Conservation (phyloP, 2,888 invertebrate genomes). For the Galerucella calmariensis region DNA sequence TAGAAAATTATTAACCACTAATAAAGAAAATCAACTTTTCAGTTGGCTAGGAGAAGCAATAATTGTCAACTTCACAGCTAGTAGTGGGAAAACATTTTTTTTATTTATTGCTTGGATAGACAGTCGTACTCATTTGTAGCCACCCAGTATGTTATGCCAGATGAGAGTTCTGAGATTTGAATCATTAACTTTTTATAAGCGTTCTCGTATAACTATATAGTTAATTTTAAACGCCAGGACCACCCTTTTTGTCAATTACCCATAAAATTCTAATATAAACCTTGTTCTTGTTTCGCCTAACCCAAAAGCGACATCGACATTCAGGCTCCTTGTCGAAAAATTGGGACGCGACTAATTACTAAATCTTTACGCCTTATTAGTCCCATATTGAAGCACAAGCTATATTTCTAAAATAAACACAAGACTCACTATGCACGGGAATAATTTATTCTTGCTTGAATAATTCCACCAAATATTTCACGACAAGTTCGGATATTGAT, state of each 20-base stretch:
- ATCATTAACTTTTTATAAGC: neutral
- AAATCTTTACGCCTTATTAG: slow-evolving; percentile 46
- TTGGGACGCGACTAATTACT: slow-evolving; percentile 46
- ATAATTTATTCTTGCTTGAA: neutral
- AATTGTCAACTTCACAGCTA: too few relatives aligned
- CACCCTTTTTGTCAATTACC: slow-evolving; percentile 9
- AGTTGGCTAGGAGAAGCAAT: too few relatives aligned
- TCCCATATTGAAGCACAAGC: slow-evolving; percentile 38
- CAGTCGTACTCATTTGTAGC: neutral
- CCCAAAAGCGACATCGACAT: slow-evolving; percentile 19
- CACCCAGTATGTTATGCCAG: slow-evolving; percentile 4
- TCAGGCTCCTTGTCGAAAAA: slow-evolving; percentile 31
- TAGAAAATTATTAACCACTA: too few relatives aligned
- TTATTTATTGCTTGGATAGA: neutral
- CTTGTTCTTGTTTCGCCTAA: slow-evolving; percentile 15
- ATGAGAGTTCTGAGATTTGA: neutral
- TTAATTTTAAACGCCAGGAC: slow-evolving; percentile 14
- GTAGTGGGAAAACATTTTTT: neutral
- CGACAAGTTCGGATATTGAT: too few relatives aligned
- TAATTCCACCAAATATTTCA: slow-evolving; percentile 20
- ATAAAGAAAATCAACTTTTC: too few relatives aligned
- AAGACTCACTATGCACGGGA: slow-evolving; percentile 28
- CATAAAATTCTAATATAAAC: slow-evolving; percentile 12
- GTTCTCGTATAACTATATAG: neutral
- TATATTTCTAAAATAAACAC: slow-evolving; percentile 48